These are phyloP conservation scores for Paramacrobiotus metropolitanus DNA, from an alignment of 1,140 invertebrate genomes.

Conservation along the genomic window DNA sequence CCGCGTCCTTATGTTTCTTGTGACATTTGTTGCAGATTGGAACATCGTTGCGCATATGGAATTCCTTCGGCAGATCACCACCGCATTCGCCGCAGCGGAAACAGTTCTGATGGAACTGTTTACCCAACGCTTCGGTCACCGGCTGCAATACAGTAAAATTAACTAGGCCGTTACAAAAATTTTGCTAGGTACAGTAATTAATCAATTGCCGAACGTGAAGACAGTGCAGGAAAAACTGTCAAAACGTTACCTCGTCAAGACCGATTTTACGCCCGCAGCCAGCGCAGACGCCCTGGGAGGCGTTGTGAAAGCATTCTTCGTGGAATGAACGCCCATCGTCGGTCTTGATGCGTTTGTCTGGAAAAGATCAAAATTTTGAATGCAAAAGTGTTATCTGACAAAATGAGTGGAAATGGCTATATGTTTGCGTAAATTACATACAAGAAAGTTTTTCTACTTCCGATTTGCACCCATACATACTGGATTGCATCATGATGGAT, in stretches of 20 bases:
- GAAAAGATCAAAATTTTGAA: background rate
- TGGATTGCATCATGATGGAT: too few relatives aligned
- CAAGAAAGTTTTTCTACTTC: too few relatives aligned
- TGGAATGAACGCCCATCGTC: background rate
- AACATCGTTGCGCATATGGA: background rate
- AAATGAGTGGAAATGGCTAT: too few relatives aligned
- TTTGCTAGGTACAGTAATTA: too few relatives aligned
- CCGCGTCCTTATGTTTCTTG: background rate
- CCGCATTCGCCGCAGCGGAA: background rate
- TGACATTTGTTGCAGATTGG: background rate
- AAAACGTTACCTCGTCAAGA: background rate
- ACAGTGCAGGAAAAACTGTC: too few relatives aligned
- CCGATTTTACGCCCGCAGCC: background rate
- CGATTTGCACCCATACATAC: too few relatives aligned
- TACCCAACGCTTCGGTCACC: background rate
- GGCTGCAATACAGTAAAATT: too few relatives aligned
- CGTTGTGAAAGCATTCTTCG: background rate
- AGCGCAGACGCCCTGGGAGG: background rate
- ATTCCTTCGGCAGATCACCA: background rate
- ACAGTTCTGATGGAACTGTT: background rate
- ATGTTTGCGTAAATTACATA: too few relatives aligned
- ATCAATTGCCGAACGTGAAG: too few relatives aligned
- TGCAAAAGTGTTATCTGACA: too few relatives aligned
- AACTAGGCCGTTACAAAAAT: too few relatives aligned
- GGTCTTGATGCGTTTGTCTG: conserved; percentile 3